These are phyloP conservation scores for Ophion ellenae DNA, from an alignment of 2,888 invertebrate genomes.

Conservation along the genomic window DNA sequence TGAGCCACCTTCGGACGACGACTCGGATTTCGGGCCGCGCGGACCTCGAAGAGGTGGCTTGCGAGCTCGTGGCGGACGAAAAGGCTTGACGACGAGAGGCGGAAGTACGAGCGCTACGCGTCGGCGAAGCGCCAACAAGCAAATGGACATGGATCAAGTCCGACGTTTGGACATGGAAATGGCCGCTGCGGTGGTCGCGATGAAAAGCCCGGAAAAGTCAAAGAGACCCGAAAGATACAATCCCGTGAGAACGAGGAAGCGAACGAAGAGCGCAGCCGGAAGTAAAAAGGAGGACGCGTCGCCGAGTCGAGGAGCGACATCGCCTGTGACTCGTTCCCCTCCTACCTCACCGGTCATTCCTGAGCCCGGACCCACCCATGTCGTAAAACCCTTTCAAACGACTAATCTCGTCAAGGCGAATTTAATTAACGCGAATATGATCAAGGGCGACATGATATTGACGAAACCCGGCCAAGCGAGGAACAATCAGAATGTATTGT, in stretches of 20 bases:
- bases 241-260: slow-evolving; percentile 73
- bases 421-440: slow-evolving; percentile 84
- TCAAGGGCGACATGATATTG: slow-evolving; percentile 82
- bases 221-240: slow-evolving; percentile 74
- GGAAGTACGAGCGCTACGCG: slow-evolving; percentile 77
- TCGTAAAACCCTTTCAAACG: slow-evolving; percentile 77
- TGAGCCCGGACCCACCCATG: slow-evolving; percentile 57
- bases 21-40: slow-evolving; percentile 81
- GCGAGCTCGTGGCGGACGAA: slow-evolving; percentile 80
- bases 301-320: slow-evolving; percentile 18
- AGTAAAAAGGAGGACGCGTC: slow-evolving; percentile 78
- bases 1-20: slow-evolving; percentile 80
- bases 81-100: slow-evolving; percentile 81
- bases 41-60: slow-evolving; percentile 76
- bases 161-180: slow-evolving; percentile 82
- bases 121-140: slow-evolving; percentile 80
- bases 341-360: slow-evolving; percentile 35
- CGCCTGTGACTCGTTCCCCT: neutral
- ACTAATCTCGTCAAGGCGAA: slow-evolving; percentile 84
- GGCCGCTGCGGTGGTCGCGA: slow-evolving; percentile 82
- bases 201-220: slow-evolving; percentile 81
- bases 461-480: slow-evolving; percentile 80
- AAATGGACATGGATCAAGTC: slow-evolving; percentile 80
- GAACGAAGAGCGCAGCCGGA: slow-evolving; percentile 71
- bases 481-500: slow-evolving; percentile 78